These are phyloP conservation scores for Chymomyza fuscimana DNA, from an alignment of 2,888 invertebrate species.

Conservation along the genomic window DNA sequence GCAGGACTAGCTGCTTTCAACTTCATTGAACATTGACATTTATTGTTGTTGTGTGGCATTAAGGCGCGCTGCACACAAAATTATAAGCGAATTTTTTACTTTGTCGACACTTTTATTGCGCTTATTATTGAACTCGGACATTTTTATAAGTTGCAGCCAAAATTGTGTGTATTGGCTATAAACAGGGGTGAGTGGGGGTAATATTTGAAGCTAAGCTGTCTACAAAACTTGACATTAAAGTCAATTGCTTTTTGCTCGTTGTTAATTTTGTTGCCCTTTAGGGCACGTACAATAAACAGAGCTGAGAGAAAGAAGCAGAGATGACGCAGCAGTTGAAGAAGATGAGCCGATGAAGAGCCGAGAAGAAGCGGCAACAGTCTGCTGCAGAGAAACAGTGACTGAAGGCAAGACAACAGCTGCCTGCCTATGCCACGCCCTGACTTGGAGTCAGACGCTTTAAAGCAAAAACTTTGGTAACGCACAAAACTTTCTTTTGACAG, in stretches of 20 bases:
- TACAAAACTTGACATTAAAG: constrained; percentile 47
- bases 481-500: constrained; percentile 51
- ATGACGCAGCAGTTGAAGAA: not conserved
- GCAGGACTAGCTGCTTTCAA: constrained; percentile 24
- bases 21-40: constrained; percentile 61
- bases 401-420: not conserved
- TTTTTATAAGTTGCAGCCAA: not conserved
- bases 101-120: constrained; percentile 61
- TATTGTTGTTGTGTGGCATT: constrained; percentile 48
- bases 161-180: not conserved
- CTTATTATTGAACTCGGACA: constrained; percentile 7
- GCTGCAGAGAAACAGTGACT: not conserved
- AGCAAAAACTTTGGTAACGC: constrained; percentile 1
- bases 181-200: not conserved
- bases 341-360: not conserved
- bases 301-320: not conserved
- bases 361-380: not conserved
- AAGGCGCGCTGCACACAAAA: constrained; percentile 38
- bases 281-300: constrained; percentile 14
- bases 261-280: constrained; percentile 26
- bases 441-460: not conserved
- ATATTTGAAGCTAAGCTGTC: not conserved
- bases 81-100: constrained; percentile 50
- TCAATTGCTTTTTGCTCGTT: constrained; percentile 50
- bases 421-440: not conserved